phyloP scores from a whole-genome alignment of 1,140 invertebrate species.

The Diabrotica undecimpunctata region DNA sequence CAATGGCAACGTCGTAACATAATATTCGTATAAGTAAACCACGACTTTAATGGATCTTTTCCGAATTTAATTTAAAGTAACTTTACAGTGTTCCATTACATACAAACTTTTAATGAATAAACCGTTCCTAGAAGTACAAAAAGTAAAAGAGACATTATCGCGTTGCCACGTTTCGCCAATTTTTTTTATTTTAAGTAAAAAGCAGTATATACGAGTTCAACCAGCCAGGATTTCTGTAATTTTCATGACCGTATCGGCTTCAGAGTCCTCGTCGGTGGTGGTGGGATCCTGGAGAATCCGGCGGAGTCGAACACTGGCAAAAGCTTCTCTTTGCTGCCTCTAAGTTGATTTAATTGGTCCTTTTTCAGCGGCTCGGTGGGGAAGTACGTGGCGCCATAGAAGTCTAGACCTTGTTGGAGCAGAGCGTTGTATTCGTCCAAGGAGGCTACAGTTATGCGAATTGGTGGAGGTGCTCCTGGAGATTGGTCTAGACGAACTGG shows the following conservation, averaged over 20 bases:
- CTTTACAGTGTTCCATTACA: no score
- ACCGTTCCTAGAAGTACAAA: no score
- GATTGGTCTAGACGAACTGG: constrained; percentile 51
- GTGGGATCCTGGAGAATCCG: constrained; percentile 73
- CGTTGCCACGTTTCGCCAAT: not conserved
- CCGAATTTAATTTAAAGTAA: no score
- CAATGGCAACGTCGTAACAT: no score
- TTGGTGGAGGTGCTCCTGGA: constrained; percentile 53
- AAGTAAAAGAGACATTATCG: no score
- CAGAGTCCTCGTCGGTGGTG: constrained; percentile 70
- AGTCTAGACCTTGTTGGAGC: constrained; percentile 76
- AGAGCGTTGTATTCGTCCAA: constrained; percentile 76
- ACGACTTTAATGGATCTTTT: no score
- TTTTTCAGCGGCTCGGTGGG: constrained; percentile 70
- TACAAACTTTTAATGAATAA: no score
- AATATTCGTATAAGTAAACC: no score
- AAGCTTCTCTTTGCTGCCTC: constrained; percentile 68
- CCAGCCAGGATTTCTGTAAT: constrained; percentile 11
- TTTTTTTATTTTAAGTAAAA: not conserved
- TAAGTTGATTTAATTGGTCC: constrained; percentile 52
- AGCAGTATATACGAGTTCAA: not conserved
- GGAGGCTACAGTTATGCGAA: constrained; percentile 73
- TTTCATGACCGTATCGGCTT: constrained; percentile 56
- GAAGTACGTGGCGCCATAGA: constrained; percentile 82
- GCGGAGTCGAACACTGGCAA: constrained; percentile 78